Evolutionary conservation across 2,797 vertebrate species (phyloP).

Genomic region (Rhabdomys pumilio): DNA sequence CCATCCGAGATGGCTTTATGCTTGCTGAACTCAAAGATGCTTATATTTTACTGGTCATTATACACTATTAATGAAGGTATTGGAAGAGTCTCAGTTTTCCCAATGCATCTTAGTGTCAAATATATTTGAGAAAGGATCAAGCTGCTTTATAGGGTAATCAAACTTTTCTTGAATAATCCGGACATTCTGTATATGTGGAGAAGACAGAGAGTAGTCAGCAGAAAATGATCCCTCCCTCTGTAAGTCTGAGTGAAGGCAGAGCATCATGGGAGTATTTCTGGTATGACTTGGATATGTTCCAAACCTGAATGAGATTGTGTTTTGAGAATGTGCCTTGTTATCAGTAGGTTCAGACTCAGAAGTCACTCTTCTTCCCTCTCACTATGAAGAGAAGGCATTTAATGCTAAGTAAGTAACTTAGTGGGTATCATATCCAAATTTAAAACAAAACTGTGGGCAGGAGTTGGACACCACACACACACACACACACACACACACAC

Average conservation of each 20-base stretch:
- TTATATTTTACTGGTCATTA: constrained; percentile 24
- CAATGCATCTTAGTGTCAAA: constrained; percentile 36
- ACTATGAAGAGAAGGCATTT: constrained; percentile 37
- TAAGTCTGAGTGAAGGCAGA: neutral
- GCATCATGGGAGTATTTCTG: neutral
- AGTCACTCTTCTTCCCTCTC: neutral
- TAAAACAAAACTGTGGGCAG: neutral
- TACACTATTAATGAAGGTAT: constrained; percentile 38
- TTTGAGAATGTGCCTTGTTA: constrained; percentile 10
- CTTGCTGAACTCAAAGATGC: constrained; percentile 44
- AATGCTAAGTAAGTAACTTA: constrained; percentile 11
- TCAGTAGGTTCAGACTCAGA: constrained; percentile 14
- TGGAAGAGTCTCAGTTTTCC: constrained; percentile 26
- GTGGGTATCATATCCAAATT: neutral
- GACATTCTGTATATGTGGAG: neutral
- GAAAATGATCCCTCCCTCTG: neutral
- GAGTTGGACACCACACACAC: neutral
- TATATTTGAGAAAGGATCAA: constrained; percentile 16
- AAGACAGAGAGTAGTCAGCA: neutral
- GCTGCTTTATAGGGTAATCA: neutral
- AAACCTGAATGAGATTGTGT: neutral
- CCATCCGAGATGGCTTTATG: neutral
- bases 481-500: neutral
- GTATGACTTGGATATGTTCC: constrained; percentile 19
- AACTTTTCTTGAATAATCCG: neutral